phyloP scores from a whole-genome alignment of 2,113 vertebrate species.

The Pogona vitticeps region DNA sequence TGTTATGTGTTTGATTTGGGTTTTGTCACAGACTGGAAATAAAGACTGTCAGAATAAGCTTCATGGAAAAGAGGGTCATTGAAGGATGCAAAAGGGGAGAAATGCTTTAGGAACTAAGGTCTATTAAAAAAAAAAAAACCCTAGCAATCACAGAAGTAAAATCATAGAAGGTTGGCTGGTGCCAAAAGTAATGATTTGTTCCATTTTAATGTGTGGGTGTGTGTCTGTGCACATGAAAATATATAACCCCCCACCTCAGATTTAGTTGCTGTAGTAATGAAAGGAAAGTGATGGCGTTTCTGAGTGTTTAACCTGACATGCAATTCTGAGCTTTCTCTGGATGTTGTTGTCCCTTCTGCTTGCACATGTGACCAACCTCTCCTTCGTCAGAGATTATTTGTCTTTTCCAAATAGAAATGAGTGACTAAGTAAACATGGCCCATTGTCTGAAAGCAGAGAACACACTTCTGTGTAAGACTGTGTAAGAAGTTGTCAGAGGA shows the following conservation, averaged over 20 bases:
- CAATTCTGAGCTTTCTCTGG: conserved; percentile 2
- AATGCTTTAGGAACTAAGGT: background rate
- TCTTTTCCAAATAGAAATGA: conserved; percentile 61
- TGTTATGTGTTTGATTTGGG: background rate
- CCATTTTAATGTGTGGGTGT: background rate
- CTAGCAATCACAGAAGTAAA: background rate
- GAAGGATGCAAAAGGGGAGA: no score
- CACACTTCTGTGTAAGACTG: conserved; percentile 41
- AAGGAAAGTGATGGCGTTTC: conserved; percentile 13
- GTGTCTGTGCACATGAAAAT: background rate
- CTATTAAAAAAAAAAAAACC: background rate
- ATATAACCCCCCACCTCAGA: background rate
- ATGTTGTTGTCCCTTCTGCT: conserved; percentile 31
- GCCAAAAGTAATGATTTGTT: background rate
- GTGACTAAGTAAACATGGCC: conserved; percentile 53
- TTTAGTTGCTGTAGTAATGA: background rate
- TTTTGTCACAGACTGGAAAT: background rate
- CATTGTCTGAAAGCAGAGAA: conserved; percentile 60
- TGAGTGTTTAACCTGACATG: background rate
- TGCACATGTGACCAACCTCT: conserved; percentile 19
- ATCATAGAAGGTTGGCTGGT: no score
- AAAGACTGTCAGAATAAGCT: no score
- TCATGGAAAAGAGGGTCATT: no score
- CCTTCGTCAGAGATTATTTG: conserved; percentile 49
- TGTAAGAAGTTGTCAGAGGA: conserved; percentile 5